Evolutionary conservation across 2,888 invertebrate species (phyloP).

Genomic region (Agrotis exclamationis): DNA sequence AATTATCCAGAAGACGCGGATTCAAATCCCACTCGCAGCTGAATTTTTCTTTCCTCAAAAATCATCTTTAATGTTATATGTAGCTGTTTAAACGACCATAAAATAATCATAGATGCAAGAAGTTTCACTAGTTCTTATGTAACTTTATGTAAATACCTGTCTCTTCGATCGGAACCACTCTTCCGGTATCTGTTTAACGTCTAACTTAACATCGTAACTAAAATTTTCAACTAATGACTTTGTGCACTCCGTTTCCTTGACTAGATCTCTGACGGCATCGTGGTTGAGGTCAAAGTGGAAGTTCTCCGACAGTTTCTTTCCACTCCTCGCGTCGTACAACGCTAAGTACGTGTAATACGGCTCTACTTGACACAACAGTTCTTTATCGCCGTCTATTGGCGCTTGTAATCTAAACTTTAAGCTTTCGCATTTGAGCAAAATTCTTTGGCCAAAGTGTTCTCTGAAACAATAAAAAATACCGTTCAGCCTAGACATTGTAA

Average conservation of each 20-base stretch:
- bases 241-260: slow-evolving; percentile 86
- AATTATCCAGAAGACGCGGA: too few relatives aligned
- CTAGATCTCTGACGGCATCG: slow-evolving; percentile 92
- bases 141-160: slow-evolving; percentile 84
- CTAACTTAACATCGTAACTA: slow-evolving; percentile 91
- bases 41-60: too few relatives aligned
- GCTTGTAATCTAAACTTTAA: slow-evolving; percentile 96
- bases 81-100: slow-evolving; percentile 1
- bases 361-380: slow-evolving; percentile 96
- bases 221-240: slow-evolving; percentile 89
- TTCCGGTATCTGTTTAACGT: slow-evolving; percentile 93
- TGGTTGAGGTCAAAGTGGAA: slow-evolving; percentile 97
- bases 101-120: slow-evolving; percentile 23
- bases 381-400: slow-evolving; percentile 94
- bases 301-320: slow-evolving; percentile 97
- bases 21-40: too few relatives aligned
- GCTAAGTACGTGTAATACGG: slow-evolving; percentile 98
- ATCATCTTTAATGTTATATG: not conserved
- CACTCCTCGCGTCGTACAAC: slow-evolving; percentile 97
- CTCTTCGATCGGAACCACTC: slow-evolving; percentile 94
- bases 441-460: slow-evolving; percentile 96
- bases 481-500: slow-evolving; percentile 14
- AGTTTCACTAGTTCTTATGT: slow-evolving; percentile 36
- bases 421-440: slow-evolving; percentile 96
- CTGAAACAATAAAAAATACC: slow-evolving; percentile 81